Evolutionary conservation across 2,888 invertebrate species (phyloP), one percentile per base, ranked within the genome.

Genomic region (Argyresthia goedartella): DNA sequence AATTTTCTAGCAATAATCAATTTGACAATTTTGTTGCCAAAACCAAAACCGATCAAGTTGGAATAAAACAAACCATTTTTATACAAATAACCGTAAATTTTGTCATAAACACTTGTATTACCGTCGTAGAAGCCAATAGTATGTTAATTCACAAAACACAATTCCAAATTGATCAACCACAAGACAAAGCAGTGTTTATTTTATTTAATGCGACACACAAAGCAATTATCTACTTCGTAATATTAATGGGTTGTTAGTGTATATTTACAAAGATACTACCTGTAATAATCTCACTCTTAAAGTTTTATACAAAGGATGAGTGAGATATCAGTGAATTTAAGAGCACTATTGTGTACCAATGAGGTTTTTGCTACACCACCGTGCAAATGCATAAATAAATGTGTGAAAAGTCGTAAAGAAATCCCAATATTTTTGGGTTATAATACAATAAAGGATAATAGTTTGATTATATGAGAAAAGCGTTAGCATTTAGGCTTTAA

Each of bases 121-220:
- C 45, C 43, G 49, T 55, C 54, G 53, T 63, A 66, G 69, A 81
- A 81, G 84, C 81, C 80, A 81, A 85, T 81, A 75, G 71, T 67
- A 63, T 66, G 59, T 70, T 62, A 60, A 52, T 63, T 63, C 69
- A 77, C 73, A 73, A 25, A 69, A 71, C 66, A 74, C 69, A 76
- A 84, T 85, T 86, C 86, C 86, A 85, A 84, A 80, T 80, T 85
- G 84, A 85, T 85, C 82, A 68, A 76, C 67, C 69, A 76, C 73
- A 61, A 66, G 60, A 73, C 64, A 53, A 80, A 81, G 81, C 81
- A 60, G 62, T 59, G 54, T 14, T 34, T 36, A 11, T 55, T 57
- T 62, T 55, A 62, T 57, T 58, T 59, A 69, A 65, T 72, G 76
- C 79, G 66, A 77, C 81, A 82, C 77, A 71, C 73, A 78, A 84